Evolutionary conservation across 2,797 vertebrate genomes (phyloP), one percentile per base, ranked within the genome.

Genomic region (Muraenolepis orangiensis): DNA sequence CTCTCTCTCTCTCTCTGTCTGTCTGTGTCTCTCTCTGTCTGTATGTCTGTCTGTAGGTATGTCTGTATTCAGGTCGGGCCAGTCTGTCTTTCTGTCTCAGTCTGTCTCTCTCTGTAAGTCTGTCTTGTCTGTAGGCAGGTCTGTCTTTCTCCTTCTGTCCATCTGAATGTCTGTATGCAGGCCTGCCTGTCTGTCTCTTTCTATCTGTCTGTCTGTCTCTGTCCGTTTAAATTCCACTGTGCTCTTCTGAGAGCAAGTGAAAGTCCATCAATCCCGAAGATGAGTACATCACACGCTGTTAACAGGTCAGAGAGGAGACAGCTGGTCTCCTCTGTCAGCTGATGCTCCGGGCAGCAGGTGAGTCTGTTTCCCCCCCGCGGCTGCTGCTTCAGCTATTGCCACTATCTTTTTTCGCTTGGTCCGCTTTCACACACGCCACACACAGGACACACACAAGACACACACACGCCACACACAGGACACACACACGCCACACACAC

Each of bases 261-360:
- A 51, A 78, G 72, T 36, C 67, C 67, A 84, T 71, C 13, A 61
- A 28, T 68, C 67, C 32, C 36, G 31, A 32, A 20, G 29, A 46
- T 16, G 64, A 69, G 66, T 32, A 36, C 36, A 73, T 64, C 18
- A 74, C 81, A 80, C 29, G 30, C 20, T 23, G 31, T 77, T 34
- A 28, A 31, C 67, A 36, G 46, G 74, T 36, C 74, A 29, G 30
- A 76, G 64, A 79, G 42, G 18, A n/a, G n/a, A 71, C 57, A 70
- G 72, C 23, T 38, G 74, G 77, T 79, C 36, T 73, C 57, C 11
- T 40, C 42, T 46, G 42, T 46, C 26, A 69, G 51, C 72, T 69
- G 69, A 72, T 78, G 74, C n/a, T n/a, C n/a, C 76, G 76, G 74
- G 14, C 36, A 29, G 76, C 86, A 84, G 87, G 87, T 86, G 85